Percentiles rank a stretch among this genome's conserved stretches.
phyloP scores from a whole-genome alignment of 2,797 vertebrate genomes.

The Xenopus petersii region DNA sequence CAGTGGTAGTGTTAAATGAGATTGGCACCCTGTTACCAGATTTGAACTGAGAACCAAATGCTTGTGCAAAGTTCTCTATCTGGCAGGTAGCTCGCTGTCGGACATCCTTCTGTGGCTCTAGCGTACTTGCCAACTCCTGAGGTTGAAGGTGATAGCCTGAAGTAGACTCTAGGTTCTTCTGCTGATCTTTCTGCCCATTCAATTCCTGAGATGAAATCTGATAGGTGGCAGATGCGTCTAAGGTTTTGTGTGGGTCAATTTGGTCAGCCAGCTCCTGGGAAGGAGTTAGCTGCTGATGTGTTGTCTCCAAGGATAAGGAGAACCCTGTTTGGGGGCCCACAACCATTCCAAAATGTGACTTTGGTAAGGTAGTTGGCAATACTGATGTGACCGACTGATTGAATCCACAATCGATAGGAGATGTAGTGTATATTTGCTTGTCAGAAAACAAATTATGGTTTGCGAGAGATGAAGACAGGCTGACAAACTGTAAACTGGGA shows the following conservation, averaged over 20 bases:
- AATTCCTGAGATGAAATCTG: constrained; percentile 87
- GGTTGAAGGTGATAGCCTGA: constrained; percentile 81
- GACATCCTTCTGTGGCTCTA: constrained; percentile 86
- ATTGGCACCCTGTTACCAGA: constrained; percentile 93
- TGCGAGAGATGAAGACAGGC: constrained; percentile 82
- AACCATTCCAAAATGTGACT: constrained; percentile 95
- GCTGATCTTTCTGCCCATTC: constrained; percentile 82
- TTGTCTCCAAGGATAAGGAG: constrained; percentile 87
- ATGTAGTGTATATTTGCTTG: constrained; percentile 89
- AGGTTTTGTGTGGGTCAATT: constrained; percentile 86
- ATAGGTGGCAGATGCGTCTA: constrained; percentile 83
- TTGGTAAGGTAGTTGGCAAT: constrained; percentile 85
- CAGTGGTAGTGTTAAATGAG: constrained; percentile 84
- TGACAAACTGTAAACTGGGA: constrained; percentile 86
- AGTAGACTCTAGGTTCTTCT: constrained; percentile 76
- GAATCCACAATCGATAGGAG: constrained; percentile 91
- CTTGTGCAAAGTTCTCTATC: constrained; percentile 99
- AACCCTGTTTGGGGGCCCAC: constrained; percentile 88
- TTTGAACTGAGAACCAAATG: constrained; percentile 98
- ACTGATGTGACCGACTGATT: constrained; percentile 89
- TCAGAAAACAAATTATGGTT: constrained; percentile 88
- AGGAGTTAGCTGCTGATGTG: constrained; percentile 96
- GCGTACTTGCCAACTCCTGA: constrained; percentile 83
- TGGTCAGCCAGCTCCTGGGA: constrained; percentile 98
- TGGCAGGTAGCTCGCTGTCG: constrained; percentile 88